These are phyloP conservation scores for Psammodynastes pulverulentus DNA, from an alignment of 2,113 vertebrate species.

Conservation along the genomic window DNA sequence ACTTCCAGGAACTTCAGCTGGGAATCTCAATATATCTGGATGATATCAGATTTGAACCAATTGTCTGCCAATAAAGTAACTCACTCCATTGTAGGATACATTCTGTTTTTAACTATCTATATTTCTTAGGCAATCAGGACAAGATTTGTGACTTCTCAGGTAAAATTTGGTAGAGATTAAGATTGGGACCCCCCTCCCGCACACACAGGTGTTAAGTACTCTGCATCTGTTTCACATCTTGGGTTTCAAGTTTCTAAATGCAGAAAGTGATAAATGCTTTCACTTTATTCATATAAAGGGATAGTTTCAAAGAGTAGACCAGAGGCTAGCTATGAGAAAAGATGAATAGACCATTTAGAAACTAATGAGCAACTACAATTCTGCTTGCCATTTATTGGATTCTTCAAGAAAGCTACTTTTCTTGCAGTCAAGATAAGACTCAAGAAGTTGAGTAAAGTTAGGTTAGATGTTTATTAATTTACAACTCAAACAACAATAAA, in stretches of 20 bases:
- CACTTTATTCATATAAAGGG: conserved; percentile 22
- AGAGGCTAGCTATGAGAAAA: conserved; percentile 34
- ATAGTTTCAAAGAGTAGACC: conserved; percentile 46
- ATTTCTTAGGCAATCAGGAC: conserved; percentile 3
- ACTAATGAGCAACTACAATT: conserved; percentile 45
- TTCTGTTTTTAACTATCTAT: not conserved
- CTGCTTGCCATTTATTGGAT: conserved; percentile 53
- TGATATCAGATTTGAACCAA: not conserved
- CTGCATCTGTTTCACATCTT: conserved; percentile 40
- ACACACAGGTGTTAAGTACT: conserved; percentile 12
- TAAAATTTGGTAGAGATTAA: conserved; percentile 21
- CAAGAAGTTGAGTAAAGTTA: not conserved
- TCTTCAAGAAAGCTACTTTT: conserved; percentile 30
- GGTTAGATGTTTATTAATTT: not conserved
- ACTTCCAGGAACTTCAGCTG: not conserved
- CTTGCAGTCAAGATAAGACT: not conserved
- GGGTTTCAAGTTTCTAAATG: conserved; percentile 35
- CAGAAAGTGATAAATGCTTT: conserved; percentile 53
- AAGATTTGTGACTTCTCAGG: conserved; percentile 23
- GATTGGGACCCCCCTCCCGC: conserved; percentile 15
- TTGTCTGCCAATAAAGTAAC: conserved; percentile 1
- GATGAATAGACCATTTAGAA: conserved; percentile 22
- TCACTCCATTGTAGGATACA: conserved; percentile 3
- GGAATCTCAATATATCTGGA: not conserved
- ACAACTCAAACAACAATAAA: not conserved